Conservation (phyloP, 1,140 invertebrate genomes). For the Tetramorium parvispinum region DNA sequence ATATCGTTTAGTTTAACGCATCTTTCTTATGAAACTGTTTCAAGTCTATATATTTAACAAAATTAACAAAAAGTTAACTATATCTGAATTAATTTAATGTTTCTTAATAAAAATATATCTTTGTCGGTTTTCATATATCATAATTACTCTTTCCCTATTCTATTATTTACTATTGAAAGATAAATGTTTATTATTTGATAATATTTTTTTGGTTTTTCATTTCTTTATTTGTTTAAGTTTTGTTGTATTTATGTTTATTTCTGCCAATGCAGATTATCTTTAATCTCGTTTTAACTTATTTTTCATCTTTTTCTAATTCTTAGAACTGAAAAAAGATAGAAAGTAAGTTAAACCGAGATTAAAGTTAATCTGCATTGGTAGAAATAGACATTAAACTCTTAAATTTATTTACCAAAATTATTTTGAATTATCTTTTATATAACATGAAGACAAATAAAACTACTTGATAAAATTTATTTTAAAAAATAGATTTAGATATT, state of each 20-base stretch:
- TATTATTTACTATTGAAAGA: not conserved
- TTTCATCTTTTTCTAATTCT: too few relatives aligned
- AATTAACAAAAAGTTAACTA: not conserved
- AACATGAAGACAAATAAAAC: not conserved
- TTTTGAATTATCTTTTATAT: not conserved
- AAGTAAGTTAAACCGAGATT: too few relatives aligned
- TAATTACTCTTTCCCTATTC: not conserved
- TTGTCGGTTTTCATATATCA: not conserved
- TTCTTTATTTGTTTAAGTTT: not conserved
- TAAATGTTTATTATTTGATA: not conserved
- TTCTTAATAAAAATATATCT: conserved; percentile 2
- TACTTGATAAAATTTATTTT: not conserved
- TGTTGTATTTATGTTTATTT: too few relatives aligned
- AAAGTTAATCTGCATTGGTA: too few relatives aligned
- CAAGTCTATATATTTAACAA: not conserved
- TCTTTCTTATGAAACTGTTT: not conserved
- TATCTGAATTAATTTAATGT: not conserved
- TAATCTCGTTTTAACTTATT: too few relatives aligned
- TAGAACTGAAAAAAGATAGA: too few relatives aligned
- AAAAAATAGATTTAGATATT: not conserved
- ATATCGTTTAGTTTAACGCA: not conserved
- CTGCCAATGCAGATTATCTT: too few relatives aligned
- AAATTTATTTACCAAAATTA: conserved; percentile 19
- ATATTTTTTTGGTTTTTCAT: not conserved
- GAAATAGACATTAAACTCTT: not conserved